Base-by-base conservation (phyloP, 2,888 invertebrate species). In the Drosophila nr. perissopoda region DNA sequence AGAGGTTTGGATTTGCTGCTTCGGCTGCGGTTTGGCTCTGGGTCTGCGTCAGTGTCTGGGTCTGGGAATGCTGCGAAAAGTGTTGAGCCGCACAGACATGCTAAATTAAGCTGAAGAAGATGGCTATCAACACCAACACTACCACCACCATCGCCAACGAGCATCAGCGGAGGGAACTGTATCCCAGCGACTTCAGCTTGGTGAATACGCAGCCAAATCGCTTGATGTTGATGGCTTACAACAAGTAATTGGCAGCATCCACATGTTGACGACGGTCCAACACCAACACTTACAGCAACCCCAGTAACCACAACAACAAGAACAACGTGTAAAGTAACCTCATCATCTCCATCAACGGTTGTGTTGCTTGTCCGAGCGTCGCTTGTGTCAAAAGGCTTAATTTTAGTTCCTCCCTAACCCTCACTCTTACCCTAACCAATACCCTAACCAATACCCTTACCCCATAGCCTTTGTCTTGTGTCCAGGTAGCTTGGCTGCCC, bases 61-160 rank as follows among this genome's bases (percentile, higher is more conserved):
- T 65, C 72, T 72, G 65, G 72, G 66, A 71, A 71, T 67, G 73
- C 51, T 38, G 36, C 65, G 78, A 80, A 89, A 87, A 87, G 87
- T 87, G 87, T 87, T 87, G 87, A 89, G 79, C 87, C 89, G 85
- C 81, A 83, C 89, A 89, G 87, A 87, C 87, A 87, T 87, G 87
- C 87, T 87, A 87, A 87, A 87, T 87, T 87, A 87, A 87, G 89
- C 87, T 87, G 89, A 89, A 87, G 87, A 87, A 89, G 87, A 87
- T 87, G 87, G 89, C 89, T 87, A 87, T 87, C 87, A 87, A 87
- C 87, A 87, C 87, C 87, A 84, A 74, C 86, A 82, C 70, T 80
- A 84, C 38, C 54, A 68, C 38, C 60, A 57, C 27, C 62, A 38
- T 29, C 5, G 34, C 52, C 49, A 66, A 53, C 69, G 53, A 66